Evolutionary conservation across 2,888 invertebrate genomes (phyloP), one percentile per base, ranked within the genome.

Genomic region (Agrotis clavis): DNA sequence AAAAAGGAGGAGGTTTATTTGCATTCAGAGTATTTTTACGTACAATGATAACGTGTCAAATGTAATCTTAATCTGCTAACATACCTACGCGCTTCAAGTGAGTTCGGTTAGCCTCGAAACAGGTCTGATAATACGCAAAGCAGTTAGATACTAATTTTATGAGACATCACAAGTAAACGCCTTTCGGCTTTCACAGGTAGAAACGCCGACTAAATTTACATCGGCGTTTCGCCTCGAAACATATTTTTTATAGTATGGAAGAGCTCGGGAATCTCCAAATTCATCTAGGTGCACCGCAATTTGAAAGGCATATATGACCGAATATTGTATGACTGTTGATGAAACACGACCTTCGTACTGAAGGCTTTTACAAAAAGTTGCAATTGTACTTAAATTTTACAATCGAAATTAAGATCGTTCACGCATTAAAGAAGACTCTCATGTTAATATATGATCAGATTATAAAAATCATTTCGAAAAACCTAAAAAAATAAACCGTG

Each of bases 111-210:
- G 77, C 84, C 84, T 88, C 86, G 81, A 87, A 93, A 94, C 95
- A 89, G 91, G 94, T 93, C 89, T 91, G 93, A 93, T 94, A 94
- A 93, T 93, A 91, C 90, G 87, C 89, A 83, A 87, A 90, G 92
- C 91, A 92, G 91, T 95, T 94, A 95, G 90, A 92, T 95, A 93
- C 90, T 92, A 93, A 95, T 93, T 96, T 96, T 96, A 95, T 88
- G 95, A 92, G 95, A 93, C 94, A 91, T 90, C 90, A 85, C 87
- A 88, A 90, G 90, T 90, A 92, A 92, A 91, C 90, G 92, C 92
- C 91, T 92, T 90, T 92, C 89, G 89, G 89, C 90, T 90, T 90
- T 92, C 90, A 86, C 85, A 87, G 84, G 83, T 86, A 85, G 84
- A 89, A 88, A 90, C 87, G 88, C 81, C 80, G 81, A 84, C 86